phyloP scores from a whole-genome alignment of 2,113 vertebrate species.

The Leptodactylus fuscus region DNA sequence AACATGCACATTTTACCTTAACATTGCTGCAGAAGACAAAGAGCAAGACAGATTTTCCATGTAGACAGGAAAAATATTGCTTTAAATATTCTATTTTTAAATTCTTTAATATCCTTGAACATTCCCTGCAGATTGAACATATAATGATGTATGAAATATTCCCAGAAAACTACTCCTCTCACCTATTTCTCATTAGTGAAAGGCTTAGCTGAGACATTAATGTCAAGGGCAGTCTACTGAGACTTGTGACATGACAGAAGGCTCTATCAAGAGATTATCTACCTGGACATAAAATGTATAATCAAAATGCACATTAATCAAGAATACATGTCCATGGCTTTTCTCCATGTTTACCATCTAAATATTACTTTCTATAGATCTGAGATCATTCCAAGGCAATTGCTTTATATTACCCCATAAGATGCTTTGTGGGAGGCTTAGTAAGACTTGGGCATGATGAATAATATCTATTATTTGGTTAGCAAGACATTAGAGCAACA shows the following conservation, averaged over 20 bases:
- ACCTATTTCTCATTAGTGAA: constrained; percentile 58
- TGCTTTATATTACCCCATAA: not conserved
- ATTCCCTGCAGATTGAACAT: constrained; percentile 50
- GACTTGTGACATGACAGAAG: constrained; percentile 46
- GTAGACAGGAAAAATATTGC: constrained; percentile 16
- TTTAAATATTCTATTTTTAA: constrained; percentile 50
- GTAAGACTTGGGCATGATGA: not conserved
- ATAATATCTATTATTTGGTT: constrained; percentile 55
- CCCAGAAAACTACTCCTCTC: constrained; percentile 53
- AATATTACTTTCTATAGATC: not conserved
- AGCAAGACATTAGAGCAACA: constrained; percentile 12
- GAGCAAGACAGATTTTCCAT: not conserved
- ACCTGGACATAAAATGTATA: constrained; percentile 49
- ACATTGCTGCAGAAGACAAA: not conserved
- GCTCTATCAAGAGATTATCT: constrained; percentile 51
- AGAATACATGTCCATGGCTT: constrained; percentile 4
- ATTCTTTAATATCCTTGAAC: constrained; percentile 44
- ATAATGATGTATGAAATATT: constrained; percentile 59
- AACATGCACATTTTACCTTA: not conserved
- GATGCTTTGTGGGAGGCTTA: not conserved
- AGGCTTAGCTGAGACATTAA: constrained; percentile 58
- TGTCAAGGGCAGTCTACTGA: constrained; percentile 58
- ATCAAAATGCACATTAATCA: constrained; percentile 58
- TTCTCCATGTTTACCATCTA: constrained; percentile 22
- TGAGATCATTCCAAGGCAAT: not conserved